A percentile compares a stretch with the other conserved stretches of the same genome.
Evolutionary conservation across 2,888 invertebrate species (phyloP).

Genomic region (Eupithecia centaureata): DNA sequence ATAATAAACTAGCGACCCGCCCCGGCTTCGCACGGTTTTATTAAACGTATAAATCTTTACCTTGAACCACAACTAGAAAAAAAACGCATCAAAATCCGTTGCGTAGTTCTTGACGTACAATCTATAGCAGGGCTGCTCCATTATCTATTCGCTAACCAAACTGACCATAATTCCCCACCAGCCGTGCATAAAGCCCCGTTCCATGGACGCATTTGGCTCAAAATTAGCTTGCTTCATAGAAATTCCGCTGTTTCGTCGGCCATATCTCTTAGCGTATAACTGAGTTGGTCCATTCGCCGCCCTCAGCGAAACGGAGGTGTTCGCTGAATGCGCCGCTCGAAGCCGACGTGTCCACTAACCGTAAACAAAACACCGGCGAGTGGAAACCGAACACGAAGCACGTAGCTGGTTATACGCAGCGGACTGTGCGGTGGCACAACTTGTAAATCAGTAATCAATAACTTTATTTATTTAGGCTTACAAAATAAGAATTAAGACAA

Average conservation of each 20-base stretch:
- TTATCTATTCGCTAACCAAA: not conserved
- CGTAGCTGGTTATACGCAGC: not conserved
- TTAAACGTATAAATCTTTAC: too few relatives aligned
- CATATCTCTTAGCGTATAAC: conserved; percentile 15
- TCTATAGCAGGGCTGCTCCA: too few relatives aligned
- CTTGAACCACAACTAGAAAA: too few relatives aligned
- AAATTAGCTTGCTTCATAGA: conserved; percentile 6
- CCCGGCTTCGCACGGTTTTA: too few relatives aligned
- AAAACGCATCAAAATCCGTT: too few relatives aligned
- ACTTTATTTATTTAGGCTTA: too few relatives aligned
- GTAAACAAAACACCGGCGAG: conserved; percentile 35
- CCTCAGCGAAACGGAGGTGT: conserved; percentile 23
- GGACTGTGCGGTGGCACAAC: conserved; percentile 6
- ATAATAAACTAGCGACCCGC: too few relatives aligned
- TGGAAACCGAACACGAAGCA: conserved; percentile 26
- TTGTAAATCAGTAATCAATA: too few relatives aligned
- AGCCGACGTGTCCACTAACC: conserved; percentile 34
- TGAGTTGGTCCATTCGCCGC: conserved; percentile 6
- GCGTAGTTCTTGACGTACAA: too few relatives aligned
- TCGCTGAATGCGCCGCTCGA: conserved; percentile 26
- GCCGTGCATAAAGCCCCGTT: not conserved
- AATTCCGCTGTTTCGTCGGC: not conserved
- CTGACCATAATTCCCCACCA: not conserved
- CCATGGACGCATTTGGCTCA: conserved; percentile 7
- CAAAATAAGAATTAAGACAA: too few relatives aligned